Conservation (phyloP, 2,888 invertebrate genomes). For the Cephus pulcher region DNA sequence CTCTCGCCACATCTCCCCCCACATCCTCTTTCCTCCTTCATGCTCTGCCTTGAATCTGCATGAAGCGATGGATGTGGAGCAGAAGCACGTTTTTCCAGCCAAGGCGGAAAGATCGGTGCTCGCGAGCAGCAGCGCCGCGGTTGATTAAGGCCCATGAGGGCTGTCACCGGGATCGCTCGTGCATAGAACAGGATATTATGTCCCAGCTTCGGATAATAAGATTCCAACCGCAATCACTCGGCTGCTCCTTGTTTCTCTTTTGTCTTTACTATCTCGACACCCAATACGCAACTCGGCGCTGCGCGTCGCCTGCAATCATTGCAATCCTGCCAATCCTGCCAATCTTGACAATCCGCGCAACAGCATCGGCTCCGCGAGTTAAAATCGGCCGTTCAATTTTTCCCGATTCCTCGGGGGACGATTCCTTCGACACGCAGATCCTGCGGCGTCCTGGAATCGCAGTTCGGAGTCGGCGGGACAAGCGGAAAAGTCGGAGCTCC, state of each 20-base stretch:
- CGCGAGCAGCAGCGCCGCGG: conserved; percentile 35
- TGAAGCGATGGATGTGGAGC: no score
- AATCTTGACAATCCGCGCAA: neutral
- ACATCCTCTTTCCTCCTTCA: neutral
- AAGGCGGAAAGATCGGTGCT: neutral
- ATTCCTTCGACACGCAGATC: neutral
- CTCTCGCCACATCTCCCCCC: neutral
- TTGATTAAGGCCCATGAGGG: conserved; percentile 38
- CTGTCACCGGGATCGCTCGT: conserved; percentile 56
- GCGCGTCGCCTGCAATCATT: neutral
- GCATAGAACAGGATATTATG: conserved; percentile 60
- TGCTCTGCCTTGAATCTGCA: neutral
- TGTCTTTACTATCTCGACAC: neutral
- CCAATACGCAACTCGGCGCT: neutral
- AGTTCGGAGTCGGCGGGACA: neutral
- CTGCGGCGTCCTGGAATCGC: neutral
- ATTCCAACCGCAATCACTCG: conserved; percentile 54
- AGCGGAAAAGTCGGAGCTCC: neutral
- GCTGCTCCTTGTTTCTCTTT: conserved; percentile 24
- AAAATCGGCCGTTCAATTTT: neutral
- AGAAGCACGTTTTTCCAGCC: neutral
- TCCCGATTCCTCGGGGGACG: neutral
- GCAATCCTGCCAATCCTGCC: no score
- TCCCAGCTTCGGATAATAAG: conserved; percentile 52
- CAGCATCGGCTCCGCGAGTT: neutral